A percentile compares a stretch with the other conserved stretches of the same genome.
Evolutionary conservation across 1,140 invertebrate genomes (phyloP).

Genomic region (Portunus trituberculatus): DNA sequence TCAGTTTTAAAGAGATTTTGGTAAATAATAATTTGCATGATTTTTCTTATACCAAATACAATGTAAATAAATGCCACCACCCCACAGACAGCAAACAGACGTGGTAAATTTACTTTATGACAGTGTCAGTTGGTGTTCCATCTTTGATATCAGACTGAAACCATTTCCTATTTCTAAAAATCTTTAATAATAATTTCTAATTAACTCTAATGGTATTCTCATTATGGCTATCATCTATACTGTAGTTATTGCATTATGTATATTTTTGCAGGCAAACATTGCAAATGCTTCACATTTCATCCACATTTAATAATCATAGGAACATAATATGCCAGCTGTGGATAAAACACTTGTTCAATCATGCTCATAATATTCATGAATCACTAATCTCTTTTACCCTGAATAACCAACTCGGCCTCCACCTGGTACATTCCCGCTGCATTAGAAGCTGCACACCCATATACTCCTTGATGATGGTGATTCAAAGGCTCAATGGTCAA

Average conservation of each 20-base stretch:
- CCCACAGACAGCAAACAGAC: neutral
- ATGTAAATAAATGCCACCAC: neutral
- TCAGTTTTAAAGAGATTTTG: neutral
- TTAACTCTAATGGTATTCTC: neutral
- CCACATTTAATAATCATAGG: neutral
- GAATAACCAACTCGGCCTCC: slow-evolving; percentile 78
- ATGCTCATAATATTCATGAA: slow-evolving; percentile 33
- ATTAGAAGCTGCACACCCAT: slow-evolving; percentile 79
- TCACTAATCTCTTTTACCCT: slow-evolving; percentile 62
- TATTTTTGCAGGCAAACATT: neutral
- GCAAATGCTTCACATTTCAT: neutral
- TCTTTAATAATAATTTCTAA: neutral
- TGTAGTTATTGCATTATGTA: neutral
- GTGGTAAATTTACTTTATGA: neutral
- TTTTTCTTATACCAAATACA: neutral
- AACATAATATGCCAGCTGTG: neutral
- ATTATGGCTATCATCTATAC: neutral
- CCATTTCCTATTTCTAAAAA: neutral
- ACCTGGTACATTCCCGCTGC: slow-evolving; percentile 78
- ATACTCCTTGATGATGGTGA: slow-evolving; percentile 78
- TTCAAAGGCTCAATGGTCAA: slow-evolving; percentile 76
- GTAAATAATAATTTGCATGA: neutral
- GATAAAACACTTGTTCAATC: neutral
- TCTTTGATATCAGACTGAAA: neutral
- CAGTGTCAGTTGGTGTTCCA: neutral